These are phyloP conservation scores for Dromiciops gliroides DNA, from an alignment of 2,113 vertebrate genomes.

Conservation along the genomic window DNA sequence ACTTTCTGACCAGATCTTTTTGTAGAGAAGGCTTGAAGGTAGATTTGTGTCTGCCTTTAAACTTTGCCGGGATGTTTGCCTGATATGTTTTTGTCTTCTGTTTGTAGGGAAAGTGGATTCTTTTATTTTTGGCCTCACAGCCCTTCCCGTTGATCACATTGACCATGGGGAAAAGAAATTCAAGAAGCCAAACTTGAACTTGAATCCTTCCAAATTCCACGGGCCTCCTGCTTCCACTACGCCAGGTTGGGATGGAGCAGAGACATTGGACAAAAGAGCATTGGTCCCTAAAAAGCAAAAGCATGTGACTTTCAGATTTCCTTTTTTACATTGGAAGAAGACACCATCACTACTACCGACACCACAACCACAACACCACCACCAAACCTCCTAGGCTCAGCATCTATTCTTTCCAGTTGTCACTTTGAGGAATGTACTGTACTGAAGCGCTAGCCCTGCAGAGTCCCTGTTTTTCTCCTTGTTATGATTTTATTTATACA, in stretches of 20 bases:
- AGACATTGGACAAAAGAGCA: slow-evolving; percentile 60
- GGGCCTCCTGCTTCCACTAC: slow-evolving; percentile 75
- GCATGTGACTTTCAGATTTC: slow-evolving; percentile 56
- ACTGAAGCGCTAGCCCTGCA: slow-evolving; percentile 82
- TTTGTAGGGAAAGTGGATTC: slow-evolving; percentile 76
- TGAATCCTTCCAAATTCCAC: slow-evolving; percentile 75
- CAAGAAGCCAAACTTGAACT: slow-evolving; percentile 61
- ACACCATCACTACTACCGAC: background rate
- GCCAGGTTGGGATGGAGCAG: slow-evolving; percentile 70
- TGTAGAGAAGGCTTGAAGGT: background rate
- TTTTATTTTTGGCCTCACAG: slow-evolving; percentile 70
- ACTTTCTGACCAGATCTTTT: background rate
- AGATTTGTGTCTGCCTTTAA: background rate
- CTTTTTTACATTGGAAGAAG: slow-evolving; percentile 61
- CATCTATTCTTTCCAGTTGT: slow-evolving; percentile 75
- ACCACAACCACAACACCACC: slow-evolving; percentile 51
- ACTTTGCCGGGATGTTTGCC: background rate
- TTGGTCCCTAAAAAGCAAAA: slow-evolving; percentile 69
- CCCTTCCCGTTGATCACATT: slow-evolving; percentile 70
- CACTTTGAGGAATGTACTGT: slow-evolving; percentile 88
- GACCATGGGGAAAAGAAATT: slow-evolving; percentile 72
- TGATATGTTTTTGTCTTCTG: slow-evolving; percentile 50
- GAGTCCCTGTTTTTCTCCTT: slow-evolving; percentile 78
- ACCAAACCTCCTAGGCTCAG: slow-evolving; percentile 67
- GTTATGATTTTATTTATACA: slow-evolving; percentile 84